Conservation (phyloP, 2,888 invertebrate species). For the Oxycera nigricornis region DNA sequence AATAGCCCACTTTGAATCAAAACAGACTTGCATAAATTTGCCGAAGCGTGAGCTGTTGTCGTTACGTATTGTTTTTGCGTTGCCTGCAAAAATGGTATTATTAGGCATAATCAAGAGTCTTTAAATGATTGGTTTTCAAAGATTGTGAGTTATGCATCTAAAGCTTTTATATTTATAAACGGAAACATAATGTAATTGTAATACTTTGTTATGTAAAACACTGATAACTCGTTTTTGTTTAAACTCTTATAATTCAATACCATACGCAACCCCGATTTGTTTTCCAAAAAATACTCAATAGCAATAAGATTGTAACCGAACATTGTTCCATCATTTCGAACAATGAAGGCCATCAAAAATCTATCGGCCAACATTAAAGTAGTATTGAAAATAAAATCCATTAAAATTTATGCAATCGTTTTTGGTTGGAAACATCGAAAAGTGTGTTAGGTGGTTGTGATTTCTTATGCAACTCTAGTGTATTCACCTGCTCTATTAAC, state of each 20-base stretch:
- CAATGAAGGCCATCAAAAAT: neutral
- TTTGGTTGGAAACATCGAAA: no score
- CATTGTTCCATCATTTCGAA: no score
- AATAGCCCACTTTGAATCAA: constrained; percentile 87
- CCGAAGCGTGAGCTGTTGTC: constrained; percentile 94
- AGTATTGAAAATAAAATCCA: neutral
- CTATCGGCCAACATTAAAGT: no score
- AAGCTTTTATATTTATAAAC: neutral
- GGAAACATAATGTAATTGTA: neutral
- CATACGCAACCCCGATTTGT: no score
- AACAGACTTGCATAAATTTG: constrained; percentile 94
- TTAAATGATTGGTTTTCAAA: neutral
- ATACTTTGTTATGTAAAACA: neutral
- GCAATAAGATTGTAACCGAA: no score
- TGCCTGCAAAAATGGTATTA: constrained; percentile 76
- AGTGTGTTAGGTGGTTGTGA: no score
- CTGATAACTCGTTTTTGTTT: no score
- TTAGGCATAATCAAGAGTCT: neutral
- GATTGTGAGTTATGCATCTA: neutral
- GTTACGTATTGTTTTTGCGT: constrained; percentile 91
- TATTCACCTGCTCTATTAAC: neutral
- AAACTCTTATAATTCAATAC: no score
- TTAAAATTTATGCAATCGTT: neutral
- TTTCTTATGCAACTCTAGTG: neutral
- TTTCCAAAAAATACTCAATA: no score